A percentile compares a stretch with the other conserved stretches of the same genome.
Evolutionary conservation across 1,140 invertebrate genomes (phyloP).

Genomic region (Pseudomyrmex concolor): DNA sequence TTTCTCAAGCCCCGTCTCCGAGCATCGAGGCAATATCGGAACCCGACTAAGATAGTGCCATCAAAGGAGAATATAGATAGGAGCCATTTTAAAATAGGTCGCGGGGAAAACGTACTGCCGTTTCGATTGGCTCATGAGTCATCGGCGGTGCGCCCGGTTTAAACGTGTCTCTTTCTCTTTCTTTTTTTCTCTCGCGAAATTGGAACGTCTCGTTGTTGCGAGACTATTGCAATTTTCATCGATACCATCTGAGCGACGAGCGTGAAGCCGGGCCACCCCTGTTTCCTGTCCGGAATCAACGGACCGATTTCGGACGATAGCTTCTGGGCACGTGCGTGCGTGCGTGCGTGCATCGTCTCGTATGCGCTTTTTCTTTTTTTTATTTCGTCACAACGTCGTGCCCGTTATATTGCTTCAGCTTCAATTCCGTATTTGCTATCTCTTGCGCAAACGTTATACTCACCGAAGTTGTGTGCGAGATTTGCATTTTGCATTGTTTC

Average conservation of each 20-base stretch:
- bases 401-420: conserved; percentile 6
- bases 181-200: conserved; percentile 61
- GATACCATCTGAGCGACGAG: conserved; percentile 74
- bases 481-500: neutral
- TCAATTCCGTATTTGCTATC: no score
- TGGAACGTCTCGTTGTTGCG: conserved; percentile 64
- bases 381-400: neutral
- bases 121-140: conserved; percentile 4
- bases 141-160: neutral
- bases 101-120: neutral
- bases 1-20: conserved; percentile 36
- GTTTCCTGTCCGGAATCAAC: conserved; percentile 75
- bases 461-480: neutral
- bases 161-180: conserved; percentile 39
- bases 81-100: conserved; percentile 33
- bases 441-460: neutral
- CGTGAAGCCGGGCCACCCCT: conserved; percentile 76
- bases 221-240: conserved; percentile 74
- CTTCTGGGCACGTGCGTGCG: conserved; percentile 56
- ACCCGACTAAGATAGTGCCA: conserved; percentile 3
- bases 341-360: neutral
- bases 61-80: conserved; percentile 55
- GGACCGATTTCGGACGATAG: conserved; percentile 67
- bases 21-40: conserved; percentile 47
- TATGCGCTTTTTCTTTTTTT: neutral